Evolutionary conservation across 64 coral and sea anemone species (phyloP), one percentile per base, ranked within the genome.

Genomic region (Dendrophyllia cribrosa): DNA sequence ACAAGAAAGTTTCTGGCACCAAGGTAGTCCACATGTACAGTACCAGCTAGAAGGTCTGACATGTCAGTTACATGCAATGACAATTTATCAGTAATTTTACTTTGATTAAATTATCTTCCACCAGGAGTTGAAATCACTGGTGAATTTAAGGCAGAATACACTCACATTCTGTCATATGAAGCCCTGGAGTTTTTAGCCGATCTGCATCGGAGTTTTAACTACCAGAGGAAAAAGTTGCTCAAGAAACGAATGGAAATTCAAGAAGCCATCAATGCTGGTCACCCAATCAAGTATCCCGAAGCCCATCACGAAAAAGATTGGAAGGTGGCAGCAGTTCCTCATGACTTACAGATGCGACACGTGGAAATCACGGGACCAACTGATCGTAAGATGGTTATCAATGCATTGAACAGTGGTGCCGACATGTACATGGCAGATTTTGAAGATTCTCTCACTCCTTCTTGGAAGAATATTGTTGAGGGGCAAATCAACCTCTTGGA

Each of bases 391-490:
- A 99, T 99, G 97, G 95, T 99, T 58, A 99, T 99, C 43, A 93
- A 95, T 99, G 97, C 97, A 50, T 73, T 99, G 61, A 99, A 99
- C 74, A 99, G 97, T 96, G 97, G 94, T 24, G 94, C 97, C 15
- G 97, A 99, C 53, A 76, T 99, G 46, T 99, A 92, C 85, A 99
- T 99, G 97, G 89, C 97, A 73, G 97, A 99, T 88, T 99, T 99
- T 89, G 97, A 99, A 72, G 97, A 99, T 64, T 99, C 97, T 9
- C 74, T 96, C 3, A 91, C 94, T 44, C 97, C 97, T 19, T 91
- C 91, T 1, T 99, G 97, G 97, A 99, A 94, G 76, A 99, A 96
- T 60, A 78, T 96, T 21, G 77, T 99, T 45, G 97, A 99, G 46
- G 97, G 97, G 3, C 97, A 99, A 86, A 81, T 93, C 13, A 96